Conservation (phyloP, 1,140 invertebrate genomes). For the Bombus breviceps region DNA sequence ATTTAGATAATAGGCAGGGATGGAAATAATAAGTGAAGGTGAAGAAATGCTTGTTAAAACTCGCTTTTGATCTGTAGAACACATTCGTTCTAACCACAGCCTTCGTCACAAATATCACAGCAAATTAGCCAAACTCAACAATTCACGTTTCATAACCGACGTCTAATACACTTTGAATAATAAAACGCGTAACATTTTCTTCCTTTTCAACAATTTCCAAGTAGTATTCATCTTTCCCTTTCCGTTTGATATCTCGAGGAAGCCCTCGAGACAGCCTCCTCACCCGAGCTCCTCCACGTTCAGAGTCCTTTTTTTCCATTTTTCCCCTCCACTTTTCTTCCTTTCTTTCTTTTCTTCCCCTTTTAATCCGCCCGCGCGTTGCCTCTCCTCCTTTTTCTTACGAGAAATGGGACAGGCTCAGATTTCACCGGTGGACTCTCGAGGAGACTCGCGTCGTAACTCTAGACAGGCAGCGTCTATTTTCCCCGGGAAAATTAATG, state of each 20-base stretch:
- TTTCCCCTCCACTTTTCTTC: background rate
- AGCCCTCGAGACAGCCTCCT: constrained; percentile 25
- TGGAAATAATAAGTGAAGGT: too few relatives aligned
- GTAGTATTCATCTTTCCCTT: constrained; percentile 49
- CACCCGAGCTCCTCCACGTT: background rate
- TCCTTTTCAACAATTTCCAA: constrained; percentile 9
- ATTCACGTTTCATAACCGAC: background rate
- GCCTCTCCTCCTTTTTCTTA: constrained; percentile 22
- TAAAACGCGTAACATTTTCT: too few relatives aligned
- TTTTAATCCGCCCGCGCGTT: constrained; percentile 11
- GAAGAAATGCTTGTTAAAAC: too few relatives aligned
- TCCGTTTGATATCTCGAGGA: constrained; percentile 42
- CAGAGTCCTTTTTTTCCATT: constrained; percentile 21
- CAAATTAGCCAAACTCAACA: background rate
- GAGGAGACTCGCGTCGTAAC: constrained; percentile 65
- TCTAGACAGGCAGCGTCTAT: constrained; percentile 70
- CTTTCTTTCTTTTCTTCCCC: constrained; percentile 22
- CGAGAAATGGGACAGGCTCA: constrained; percentile 65
- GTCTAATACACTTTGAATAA: background rate
- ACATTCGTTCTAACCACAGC: too few relatives aligned
- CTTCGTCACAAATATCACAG: too few relatives aligned
- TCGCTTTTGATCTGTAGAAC: too few relatives aligned
- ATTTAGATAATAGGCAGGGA: too few relatives aligned
- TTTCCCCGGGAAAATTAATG: constrained; percentile 77
- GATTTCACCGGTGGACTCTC: constrained; percentile 71